Evolutionary conservation across 2,888 invertebrate species (phyloP).

Genomic region (Tetragonisca angustula): DNA sequence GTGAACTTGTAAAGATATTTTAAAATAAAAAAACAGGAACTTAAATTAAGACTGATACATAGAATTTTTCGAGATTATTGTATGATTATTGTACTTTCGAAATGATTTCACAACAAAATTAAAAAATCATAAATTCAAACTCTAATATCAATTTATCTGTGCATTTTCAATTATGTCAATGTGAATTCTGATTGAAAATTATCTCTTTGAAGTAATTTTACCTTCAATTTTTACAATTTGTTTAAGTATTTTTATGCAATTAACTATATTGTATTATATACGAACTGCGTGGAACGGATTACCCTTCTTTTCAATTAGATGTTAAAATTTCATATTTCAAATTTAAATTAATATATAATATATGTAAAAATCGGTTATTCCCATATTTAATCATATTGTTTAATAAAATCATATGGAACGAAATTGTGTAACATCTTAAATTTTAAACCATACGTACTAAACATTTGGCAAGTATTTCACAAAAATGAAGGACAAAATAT

Average conservation of each 20-base stretch:
- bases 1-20: constrained; percentile 46
- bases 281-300: constrained; percentile 61
- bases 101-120: background rate
- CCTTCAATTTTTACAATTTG: constrained; percentile 7
- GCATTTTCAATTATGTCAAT: constrained; percentile 23
- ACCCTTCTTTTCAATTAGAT: constrained; percentile 53
- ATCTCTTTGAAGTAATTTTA: constrained; percentile 33
- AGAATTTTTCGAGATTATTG: constrained; percentile 33
- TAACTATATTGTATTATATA: constrained; percentile 52
- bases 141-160: constrained; percentile 20
- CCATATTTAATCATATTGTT: constrained; percentile 19
- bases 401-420: constrained; percentile 18
- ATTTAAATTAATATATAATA: constrained; percentile 30
- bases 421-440: constrained; percentile 34
- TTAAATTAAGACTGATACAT: constrained; percentile 39
- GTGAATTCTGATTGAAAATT: constrained; percentile 30
- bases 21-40: constrained; percentile 59
- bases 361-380: constrained; percentile 18
- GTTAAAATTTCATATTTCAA: constrained; percentile 19
- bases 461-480: constrained; percentile 54
- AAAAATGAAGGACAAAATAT: constrained; percentile 49
- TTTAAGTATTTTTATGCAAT: constrained; percentile 33
- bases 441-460: constrained; percentile 50
- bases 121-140: background rate
- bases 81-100: constrained; percentile 4